phyloP scores from a whole-genome alignment of 2,888 invertebrate genomes.

The Eristalinus sepulchralis region DNA sequence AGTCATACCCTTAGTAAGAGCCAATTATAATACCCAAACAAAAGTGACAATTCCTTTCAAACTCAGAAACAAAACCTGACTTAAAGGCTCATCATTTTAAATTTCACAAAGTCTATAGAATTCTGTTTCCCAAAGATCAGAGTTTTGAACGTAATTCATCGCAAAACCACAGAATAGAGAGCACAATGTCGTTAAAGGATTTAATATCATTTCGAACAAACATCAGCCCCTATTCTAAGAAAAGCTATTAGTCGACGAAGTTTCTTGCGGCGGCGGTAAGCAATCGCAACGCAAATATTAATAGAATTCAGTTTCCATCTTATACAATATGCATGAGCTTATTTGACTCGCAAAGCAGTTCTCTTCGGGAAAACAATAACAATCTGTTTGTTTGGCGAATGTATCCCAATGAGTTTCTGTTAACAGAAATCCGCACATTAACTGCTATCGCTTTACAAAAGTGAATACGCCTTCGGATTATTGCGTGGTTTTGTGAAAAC shows the following conservation, averaged over 20 bases:
- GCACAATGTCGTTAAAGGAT: not conserved
- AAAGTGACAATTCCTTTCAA: not conserved
- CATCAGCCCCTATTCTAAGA: not conserved
- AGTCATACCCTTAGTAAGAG: too few species aligned
- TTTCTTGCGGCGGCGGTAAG: not conserved
- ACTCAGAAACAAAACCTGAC: not conserved
- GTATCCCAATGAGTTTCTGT: not conserved
- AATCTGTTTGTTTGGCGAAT: not conserved
- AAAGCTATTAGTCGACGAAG: constrained; percentile 11
- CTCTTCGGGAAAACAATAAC: constrained; percentile 13
- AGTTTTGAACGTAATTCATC: not conserved
- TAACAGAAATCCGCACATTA: not conserved
- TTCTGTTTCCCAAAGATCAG: not conserved
- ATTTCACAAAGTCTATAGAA: not conserved
- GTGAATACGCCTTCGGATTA: not conserved
- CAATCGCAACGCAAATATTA: not conserved
- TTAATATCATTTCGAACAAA: not conserved
- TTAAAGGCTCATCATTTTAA: not conserved
- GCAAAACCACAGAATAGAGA: not conserved
- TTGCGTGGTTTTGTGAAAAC: not conserved
- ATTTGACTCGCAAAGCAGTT: constrained; percentile 14
- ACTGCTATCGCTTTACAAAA: not conserved
- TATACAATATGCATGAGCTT: constrained; percentile 36
- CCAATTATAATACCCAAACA: too few species aligned
- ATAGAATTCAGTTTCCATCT: constrained; percentile 18